Base-by-base conservation (phyloP, 2,797 vertebrate species). In the Botia almorhae region DNA sequence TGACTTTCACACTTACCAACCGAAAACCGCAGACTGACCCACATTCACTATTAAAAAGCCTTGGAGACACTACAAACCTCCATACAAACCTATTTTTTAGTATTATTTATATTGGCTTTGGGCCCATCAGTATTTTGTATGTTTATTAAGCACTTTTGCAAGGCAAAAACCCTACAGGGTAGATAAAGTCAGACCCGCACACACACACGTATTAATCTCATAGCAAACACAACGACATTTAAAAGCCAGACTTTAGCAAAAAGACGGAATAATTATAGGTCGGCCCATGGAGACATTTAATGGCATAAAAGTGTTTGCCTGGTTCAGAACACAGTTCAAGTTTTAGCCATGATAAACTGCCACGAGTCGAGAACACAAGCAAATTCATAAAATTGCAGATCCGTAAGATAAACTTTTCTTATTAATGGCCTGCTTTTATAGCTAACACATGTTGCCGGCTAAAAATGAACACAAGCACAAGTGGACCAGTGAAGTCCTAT, bases 401-500 rank as follows among this genome's bases (percentile, higher is more conserved):
- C 64, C 85, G 79, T 73, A 84, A 83, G 76, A 82, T 88, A 82
- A 81, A 84, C 72, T 36, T 68, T 86, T 89, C 71, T 36, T 76
- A 89, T 86, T 75, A 88, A 89, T 87, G 81, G 82, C 85, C 85
- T 74, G 75, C 82, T 74, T 88, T 89, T 90, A 89, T 88, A 85
- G 85, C 84, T 81, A 91, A 85, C 87, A 89, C 88, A 87, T 89
- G 87, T 85, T 82, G 79, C 79, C 84, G 84, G 87, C 87, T 88
- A 89, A 92, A 92, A 90, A 92, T 89, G 92, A 91, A 86, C 33
- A 84, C 74, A 90, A 89, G 80, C 87, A 89, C 84, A 88, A 87
- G 87, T 83, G 74, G 74, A 74, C 69, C 17, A 72, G 56, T 74
- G 68, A 83, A 84, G 84, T 83, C 67, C 17, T 23, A 46, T 46